Conservation (phyloP, 2,797 vertebrate genomes). For the Micrastur ruficollis region DNA sequence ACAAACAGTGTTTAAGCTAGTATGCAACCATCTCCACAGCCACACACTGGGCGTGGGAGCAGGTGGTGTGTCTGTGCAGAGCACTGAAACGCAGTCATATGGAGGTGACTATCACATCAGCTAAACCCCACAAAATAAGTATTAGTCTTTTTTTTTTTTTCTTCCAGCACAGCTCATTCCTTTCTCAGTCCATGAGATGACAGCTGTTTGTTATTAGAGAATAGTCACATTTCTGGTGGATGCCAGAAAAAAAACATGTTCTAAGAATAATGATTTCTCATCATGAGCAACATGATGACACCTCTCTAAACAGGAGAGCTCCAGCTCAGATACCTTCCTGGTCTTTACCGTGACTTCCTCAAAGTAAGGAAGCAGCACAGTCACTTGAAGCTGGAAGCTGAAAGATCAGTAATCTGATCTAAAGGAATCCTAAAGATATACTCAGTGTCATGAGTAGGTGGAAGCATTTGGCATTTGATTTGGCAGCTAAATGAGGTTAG, state of each 20-base stretch:
- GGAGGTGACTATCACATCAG: constrained; percentile 30
- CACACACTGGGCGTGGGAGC: background rate
- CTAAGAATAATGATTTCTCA: background rate
- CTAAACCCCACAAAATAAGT: background rate
- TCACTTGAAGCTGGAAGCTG: background rate
- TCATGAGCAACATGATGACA: background rate
- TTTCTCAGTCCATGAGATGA: background rate
- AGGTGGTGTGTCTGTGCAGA: background rate
- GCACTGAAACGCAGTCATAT: background rate
- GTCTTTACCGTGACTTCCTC: background rate
- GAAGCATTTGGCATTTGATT: background rate
- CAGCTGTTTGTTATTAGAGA: background rate
- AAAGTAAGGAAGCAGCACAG: background rate
- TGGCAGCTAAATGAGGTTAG: background rate
- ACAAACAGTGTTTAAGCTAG: background rate
- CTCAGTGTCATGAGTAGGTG: background rate
- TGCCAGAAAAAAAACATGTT: background rate
- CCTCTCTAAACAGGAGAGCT: background rate
- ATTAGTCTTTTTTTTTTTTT: background rate
- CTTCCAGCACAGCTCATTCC: background rate
- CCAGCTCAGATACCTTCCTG: background rate
- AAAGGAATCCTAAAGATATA: background rate
- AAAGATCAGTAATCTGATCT: background rate
- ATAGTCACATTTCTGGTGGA: background rate
- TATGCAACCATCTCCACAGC: background rate